Evolutionary conservation across 2,797 vertebrate genomes (phyloP).

Genomic region (Sciurus carolinensis): DNA sequence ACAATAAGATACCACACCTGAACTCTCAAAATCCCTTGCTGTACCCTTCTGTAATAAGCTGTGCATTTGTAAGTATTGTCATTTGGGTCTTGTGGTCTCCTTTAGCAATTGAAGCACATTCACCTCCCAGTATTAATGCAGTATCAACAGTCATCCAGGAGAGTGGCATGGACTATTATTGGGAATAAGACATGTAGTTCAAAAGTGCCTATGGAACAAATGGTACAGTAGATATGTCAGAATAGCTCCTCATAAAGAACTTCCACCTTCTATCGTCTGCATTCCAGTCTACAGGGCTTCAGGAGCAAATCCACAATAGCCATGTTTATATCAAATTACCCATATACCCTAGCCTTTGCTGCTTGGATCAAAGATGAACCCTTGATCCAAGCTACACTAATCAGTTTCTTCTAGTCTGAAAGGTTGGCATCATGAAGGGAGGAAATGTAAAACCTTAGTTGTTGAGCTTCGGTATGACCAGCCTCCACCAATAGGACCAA

Average conservation of each 20-base stretch:
- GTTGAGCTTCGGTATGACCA: background rate
- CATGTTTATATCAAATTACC: background rate
- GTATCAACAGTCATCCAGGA: background rate
- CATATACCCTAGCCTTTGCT: background rate
- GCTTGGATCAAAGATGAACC: background rate
- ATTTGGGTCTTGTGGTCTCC: slow-evolving; percentile 31
- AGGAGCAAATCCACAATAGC: background rate
- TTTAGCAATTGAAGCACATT: background rate
- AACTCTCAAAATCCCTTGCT: background rate
- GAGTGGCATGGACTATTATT: background rate
- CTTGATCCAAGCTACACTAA: background rate
- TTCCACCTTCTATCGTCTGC: background rate
- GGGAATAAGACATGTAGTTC: background rate
- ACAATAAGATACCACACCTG: background rate
- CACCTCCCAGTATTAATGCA: slow-evolving; percentile 22
- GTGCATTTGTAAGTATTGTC: background rate
- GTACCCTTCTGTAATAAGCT: slow-evolving; percentile 27
- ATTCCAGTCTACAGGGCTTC: background rate
- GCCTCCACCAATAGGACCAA: background rate
- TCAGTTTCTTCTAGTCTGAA: slow-evolving; percentile 32
- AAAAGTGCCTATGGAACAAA: background rate
- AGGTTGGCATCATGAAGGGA: background rate
- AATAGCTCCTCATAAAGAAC: background rate
- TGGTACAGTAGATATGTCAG: background rate
- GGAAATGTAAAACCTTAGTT: background rate